Evolutionary conservation across 1,140 invertebrate genomes (phyloP).

Genomic region (Carcinoscorpius rotundicauda): DNA sequence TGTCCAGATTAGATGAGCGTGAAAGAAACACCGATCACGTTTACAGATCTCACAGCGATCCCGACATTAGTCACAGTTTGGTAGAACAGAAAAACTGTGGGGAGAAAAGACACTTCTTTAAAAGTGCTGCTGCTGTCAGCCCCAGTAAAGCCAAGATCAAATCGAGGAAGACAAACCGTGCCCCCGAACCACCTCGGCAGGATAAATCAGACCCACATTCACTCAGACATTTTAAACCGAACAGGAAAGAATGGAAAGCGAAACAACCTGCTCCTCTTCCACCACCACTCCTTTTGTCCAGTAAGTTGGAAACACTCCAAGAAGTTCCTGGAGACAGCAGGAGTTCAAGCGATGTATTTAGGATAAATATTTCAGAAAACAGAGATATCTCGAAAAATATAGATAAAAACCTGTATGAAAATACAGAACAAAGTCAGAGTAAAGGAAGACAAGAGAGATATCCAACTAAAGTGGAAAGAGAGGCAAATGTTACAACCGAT

Average conservation of each 20-base stretch:
- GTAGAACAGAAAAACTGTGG: background rate
- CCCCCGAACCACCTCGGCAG: conserved; percentile 12
- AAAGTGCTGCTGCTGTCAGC: conserved; percentile 6
- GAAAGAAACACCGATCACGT: background rate
- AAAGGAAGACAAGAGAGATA: too few relatives aligned
- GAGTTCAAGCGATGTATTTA: background rate
- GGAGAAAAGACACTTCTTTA: conserved; percentile 1
- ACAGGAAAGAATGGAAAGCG: conserved; percentile 2
- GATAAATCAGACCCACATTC: too few relatives aligned
- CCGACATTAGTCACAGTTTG: conserved; percentile 9
- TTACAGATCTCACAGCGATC: conserved; percentile 15
- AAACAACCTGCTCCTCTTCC: conserved; percentile 1
- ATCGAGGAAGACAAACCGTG: conserved; percentile 14
- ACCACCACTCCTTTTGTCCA: background rate
- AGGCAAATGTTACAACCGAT: too few relatives aligned
- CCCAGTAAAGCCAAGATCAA: conserved; percentile 13
- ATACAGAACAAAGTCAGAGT: too few relatives aligned
- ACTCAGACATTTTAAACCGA: background rate
- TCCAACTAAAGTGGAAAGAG: too few relatives aligned
- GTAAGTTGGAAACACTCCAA: background rate
- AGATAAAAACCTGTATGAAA: too few relatives aligned
- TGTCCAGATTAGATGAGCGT: background rate
- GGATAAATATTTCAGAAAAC: too few relatives aligned
- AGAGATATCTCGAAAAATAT: too few relatives aligned
- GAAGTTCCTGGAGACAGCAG: background rate